Percentiles rank a stretch among this genome's conserved stretches.
These are phyloP conservation scores for Drosophila kanekoi DNA, from an alignment of 2,888 invertebrate genomes.

Conservation along the genomic window DNA sequence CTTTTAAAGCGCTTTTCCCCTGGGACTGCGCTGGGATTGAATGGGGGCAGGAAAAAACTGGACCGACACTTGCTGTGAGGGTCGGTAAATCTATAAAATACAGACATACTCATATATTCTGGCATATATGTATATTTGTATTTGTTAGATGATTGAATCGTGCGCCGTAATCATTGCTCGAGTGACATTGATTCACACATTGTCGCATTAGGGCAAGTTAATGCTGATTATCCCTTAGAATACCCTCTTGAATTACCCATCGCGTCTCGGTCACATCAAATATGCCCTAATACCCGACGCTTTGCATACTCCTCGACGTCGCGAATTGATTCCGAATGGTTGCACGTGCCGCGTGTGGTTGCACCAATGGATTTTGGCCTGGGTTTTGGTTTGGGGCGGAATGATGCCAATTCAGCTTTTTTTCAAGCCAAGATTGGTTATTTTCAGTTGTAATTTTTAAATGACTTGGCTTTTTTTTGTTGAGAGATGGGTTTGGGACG, in stretches of 20 bases:
- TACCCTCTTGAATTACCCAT: slow-evolving; percentile 57
- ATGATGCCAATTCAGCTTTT: too few relatives aligned
- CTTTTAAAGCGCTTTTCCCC: slow-evolving; percentile 50
- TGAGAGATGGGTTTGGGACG: too few relatives aligned
- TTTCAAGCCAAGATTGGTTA: too few relatives aligned
- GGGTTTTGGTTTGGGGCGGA: slow-evolving; percentile 1
- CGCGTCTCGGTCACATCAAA: slow-evolving; percentile 13
- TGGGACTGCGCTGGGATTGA: slow-evolving; percentile 32
- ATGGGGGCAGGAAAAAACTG: slow-evolving; percentile 1
- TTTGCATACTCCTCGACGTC: slow-evolving; percentile 39
- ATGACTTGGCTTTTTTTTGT: too few relatives aligned
- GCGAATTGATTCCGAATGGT: slow-evolving; percentile 81
- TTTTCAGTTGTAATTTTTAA: too few relatives aligned
- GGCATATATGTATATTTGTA: too few relatives aligned
- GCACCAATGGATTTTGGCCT: slow-evolving; percentile 26
- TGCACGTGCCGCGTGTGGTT: slow-evolving; percentile 76
- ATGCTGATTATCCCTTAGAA: slow-evolving; percentile 61
- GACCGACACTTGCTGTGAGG: slow-evolving; percentile 2
- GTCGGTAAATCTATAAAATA: neutral
- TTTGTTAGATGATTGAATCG: slow-evolving; percentile 38
- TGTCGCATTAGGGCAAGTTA: slow-evolving; percentile 55
- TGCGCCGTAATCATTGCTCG: slow-evolving; percentile 56
- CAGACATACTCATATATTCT: neutral
- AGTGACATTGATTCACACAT: slow-evolving; percentile 63
- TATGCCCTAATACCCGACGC: slow-evolving; percentile 14